phyloP scores from a whole-genome alignment of 2,797 vertebrate species.

The Phylloscopus collybita region DNA sequence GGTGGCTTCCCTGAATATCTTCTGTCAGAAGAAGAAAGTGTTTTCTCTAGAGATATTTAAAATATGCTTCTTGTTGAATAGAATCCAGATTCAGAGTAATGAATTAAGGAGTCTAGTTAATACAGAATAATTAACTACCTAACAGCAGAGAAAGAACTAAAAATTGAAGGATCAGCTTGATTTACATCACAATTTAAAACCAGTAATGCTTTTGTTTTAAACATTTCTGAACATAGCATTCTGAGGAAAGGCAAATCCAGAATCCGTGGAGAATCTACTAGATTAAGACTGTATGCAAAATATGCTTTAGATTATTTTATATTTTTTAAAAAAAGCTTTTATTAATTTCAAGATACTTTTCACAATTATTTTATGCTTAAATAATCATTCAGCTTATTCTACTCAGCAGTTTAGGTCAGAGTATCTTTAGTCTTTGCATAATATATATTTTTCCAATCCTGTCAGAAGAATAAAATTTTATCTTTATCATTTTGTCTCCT shows the following conservation, averaged over 20 bases:
- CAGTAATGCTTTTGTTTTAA: background rate
- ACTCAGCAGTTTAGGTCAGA: background rate
- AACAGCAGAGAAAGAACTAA: background rate
- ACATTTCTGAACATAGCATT: background rate
- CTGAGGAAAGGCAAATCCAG: background rate
- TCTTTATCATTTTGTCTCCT: background rate
- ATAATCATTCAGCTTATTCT: background rate
- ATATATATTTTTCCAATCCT: background rate
- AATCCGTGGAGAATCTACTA: background rate
- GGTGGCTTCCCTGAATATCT: background rate
- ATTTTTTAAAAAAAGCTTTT: background rate
- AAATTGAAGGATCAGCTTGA: background rate
- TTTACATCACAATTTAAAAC: background rate
- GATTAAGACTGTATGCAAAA: background rate
- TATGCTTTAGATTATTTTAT: background rate
- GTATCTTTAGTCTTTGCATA: background rate
- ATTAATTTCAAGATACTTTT: background rate
- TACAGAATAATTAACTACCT: background rate
- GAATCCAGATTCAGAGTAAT: background rate
- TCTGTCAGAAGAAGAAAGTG: background rate
- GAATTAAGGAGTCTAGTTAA: background rate
- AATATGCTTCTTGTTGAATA: background rate
- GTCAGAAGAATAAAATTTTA: background rate
- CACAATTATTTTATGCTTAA: background rate
- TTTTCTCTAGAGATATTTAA: background rate